Conservation (phyloP, 1,140 invertebrate species). For the Eumaeus atala region DNA sequence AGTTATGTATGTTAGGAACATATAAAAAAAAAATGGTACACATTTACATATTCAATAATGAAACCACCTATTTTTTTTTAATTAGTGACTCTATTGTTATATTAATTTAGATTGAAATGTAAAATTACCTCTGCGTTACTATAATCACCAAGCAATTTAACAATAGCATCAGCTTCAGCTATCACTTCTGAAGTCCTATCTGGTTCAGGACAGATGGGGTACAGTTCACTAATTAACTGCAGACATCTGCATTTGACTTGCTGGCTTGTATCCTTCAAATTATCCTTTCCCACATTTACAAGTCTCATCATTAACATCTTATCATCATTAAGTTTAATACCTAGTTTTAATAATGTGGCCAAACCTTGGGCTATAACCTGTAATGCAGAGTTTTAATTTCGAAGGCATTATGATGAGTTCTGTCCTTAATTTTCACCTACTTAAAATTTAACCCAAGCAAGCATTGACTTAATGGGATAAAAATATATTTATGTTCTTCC, state of each 20-base stretch:
- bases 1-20: too few relatives aligned
- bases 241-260: slow-evolving; percentile 86
- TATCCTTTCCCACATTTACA: slow-evolving; percentile 77
- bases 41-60: too few relatives aligned
- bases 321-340: slow-evolving; percentile 70
- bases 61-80: too few relatives aligned
- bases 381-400: slow-evolving; percentile 18
- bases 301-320: slow-evolving; percentile 69
- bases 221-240: slow-evolving; percentile 81
- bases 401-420: too few relatives aligned
- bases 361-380: slow-evolving; percentile 81
- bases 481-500: too few relatives aligned
- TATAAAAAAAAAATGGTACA: too few relatives aligned
- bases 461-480: too few relatives aligned
- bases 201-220: slow-evolving; percentile 68
- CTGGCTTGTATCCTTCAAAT: slow-evolving; percentile 83
- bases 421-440: too few relatives aligned
- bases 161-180: slow-evolving; percentile 73
- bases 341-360: slow-evolving; percentile 80
- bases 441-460: too few relatives aligned
- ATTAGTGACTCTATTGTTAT: not conserved
- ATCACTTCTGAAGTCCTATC: slow-evolving; percentile 65
- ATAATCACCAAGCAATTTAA: slow-evolving; percentile 85
- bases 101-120: not conserved
- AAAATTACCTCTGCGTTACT: slow-evolving; percentile 80